Evolutionary conservation across 1,140 invertebrate species (phyloP).

Genomic region (Camponotus floridanus): DNA sequence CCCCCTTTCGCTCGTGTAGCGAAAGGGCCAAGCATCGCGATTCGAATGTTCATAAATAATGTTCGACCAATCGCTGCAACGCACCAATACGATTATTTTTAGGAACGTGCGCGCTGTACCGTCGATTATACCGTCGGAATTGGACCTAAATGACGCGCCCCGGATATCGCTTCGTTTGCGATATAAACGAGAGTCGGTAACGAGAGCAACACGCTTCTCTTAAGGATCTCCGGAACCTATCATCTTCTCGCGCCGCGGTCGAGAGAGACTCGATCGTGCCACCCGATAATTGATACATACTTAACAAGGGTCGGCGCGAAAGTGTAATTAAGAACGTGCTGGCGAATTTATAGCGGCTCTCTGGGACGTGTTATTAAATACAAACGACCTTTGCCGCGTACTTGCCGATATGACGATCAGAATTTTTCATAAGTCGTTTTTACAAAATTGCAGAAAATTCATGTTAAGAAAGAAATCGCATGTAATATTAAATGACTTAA

Average conservation of each 20-base stretch:
- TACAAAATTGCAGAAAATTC: slow-evolving; percentile 41
- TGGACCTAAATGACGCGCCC: slow-evolving; percentile 4
- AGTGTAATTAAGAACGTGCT: slow-evolving; percentile 80
- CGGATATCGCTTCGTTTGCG: slow-evolving; percentile 72
- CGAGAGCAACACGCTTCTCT: slow-evolving; percentile 66
- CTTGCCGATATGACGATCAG: neutral
- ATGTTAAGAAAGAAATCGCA: slow-evolving; percentile 10
- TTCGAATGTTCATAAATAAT: slow-evolving; percentile 35
- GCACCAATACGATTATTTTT: slow-evolving; percentile 36
- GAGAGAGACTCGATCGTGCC: slow-evolving; percentile 65
- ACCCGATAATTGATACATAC: slow-evolving; percentile 80
- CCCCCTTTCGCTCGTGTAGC: neutral
- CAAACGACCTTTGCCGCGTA: slow-evolving; percentile 43
- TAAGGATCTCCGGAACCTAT: slow-evolving; percentile 72
- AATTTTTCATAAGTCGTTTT: neutral
- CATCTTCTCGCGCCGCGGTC: slow-evolving; percentile 76
- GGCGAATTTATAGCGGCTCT: slow-evolving; percentile 77
- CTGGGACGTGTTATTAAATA: slow-evolving; percentile 74
- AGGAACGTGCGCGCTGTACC: slow-evolving; percentile 10
- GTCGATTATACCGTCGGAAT: slow-evolving; percentile 35
- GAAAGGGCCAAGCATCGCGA: slow-evolving; percentile 26
- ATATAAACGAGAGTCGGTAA: slow-evolving; percentile 77
- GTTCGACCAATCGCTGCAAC: neutral
- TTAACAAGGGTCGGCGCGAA: slow-evolving; percentile 73
- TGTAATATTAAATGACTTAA: neutral